phyloP scores from a whole-genome alignment of 2,797 vertebrate species.

The Sebastes steindachneri region DNA sequence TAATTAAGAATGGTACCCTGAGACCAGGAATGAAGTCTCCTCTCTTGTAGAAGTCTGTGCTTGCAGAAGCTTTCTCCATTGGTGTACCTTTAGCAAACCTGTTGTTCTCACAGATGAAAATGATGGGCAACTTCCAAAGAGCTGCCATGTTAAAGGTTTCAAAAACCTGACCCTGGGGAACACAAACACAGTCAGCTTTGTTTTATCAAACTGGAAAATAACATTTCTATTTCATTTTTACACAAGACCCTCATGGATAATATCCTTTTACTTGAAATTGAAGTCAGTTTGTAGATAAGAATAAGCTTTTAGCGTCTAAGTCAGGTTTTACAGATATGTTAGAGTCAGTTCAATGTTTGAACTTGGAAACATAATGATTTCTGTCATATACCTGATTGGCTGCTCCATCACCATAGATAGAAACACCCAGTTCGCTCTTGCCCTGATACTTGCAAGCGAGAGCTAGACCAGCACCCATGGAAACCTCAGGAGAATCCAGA shows the following conservation, averaged over 20 bases:
- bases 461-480: not conserved
- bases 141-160: constrained; percentile 91
- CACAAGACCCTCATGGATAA: not conserved
- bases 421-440: not conserved
- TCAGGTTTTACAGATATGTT: not conserved
- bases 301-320: not conserved
- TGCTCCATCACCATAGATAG: not conserved
- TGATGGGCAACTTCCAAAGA: constrained; percentile 89
- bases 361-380: not conserved
- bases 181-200: not conserved
- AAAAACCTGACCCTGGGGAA: constrained; percentile 85
- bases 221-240: not conserved
- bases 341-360: not conserved
- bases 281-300: not conserved
- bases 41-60: constrained; percentile 87
- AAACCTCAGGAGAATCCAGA: not conserved
- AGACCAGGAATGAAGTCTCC: constrained; percentile 90
- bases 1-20: constrained; percentile 70
- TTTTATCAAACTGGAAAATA: not conserved
- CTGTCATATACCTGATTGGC: constrained; percentile 59
- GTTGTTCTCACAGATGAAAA: constrained; percentile 92
- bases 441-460: not conserved
- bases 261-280: not conserved
- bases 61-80: constrained; percentile 78
- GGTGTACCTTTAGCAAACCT: constrained; percentile 90